Base-by-base conservation (phyloP, 92 coral and sea anemone species). In the Porites evermanni region DNA sequence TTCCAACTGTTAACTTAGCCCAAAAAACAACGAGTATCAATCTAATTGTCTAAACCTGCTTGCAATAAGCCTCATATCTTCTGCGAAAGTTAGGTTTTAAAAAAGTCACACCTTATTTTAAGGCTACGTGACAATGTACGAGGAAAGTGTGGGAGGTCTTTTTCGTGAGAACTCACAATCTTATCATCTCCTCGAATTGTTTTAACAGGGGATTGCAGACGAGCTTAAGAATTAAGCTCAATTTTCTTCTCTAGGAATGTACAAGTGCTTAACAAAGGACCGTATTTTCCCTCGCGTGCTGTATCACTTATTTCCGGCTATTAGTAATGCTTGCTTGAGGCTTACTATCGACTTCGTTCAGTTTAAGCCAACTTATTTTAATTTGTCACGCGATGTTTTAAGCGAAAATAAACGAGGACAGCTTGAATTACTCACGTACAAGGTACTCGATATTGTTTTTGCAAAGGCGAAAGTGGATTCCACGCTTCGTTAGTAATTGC, bases 331-430 rank as follows among this genome's bases (percentile, higher is more conserved):
- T 38, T 51, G 70, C 81, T 67, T 7, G 84, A 50, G 64, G 74
- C 64, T 50, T 51, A 50, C 74, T 74, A 79, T 50, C 84, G 52
- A 67, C 72, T 67, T 20, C 47, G 47, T 38, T 38, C 58, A 47
- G 60, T 79, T 66, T 79, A 23, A 79, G 84, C 74, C 84, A 38
- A 66, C 50, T 67, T 50, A 12, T 32, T 12, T 7, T 60, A 7
- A 21, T 18, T 3, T 23, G 84, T 79, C 84, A 79, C 84, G 84
- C 84, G 84, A 79, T 79, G 10, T 67, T 67, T 14, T n/a, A 16
- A 24, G 23, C 84, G 29, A 79, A 79, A 79, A 67, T 67, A 66
- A 66, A 4, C 44, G 26, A 64, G 32, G 13, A 65, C 6, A 72
- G 10, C 84, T 67, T 65, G 52, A 79, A 79, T 66, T 67, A 67